Conservation (phyloP, 1,140 invertebrate species). For the Bombus consobrinus region DNA sequence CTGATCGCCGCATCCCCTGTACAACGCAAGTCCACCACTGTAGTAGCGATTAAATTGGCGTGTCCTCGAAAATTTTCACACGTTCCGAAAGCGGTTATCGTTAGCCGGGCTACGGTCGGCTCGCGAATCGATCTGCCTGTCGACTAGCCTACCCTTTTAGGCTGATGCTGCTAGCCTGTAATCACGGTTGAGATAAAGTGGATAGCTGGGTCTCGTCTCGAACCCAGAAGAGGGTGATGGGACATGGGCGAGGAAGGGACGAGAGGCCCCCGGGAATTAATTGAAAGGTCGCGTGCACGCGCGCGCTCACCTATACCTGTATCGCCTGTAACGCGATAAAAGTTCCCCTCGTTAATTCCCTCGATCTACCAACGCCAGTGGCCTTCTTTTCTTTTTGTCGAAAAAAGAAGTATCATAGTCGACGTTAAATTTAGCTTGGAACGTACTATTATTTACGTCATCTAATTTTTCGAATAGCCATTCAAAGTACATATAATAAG, state of each 20-base stretch:
- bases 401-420: background rate
- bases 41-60: background rate
- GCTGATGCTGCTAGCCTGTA: slow-evolving; percentile 55
- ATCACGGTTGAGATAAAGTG: slow-evolving; percentile 59
- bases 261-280: slow-evolving; percentile 41
- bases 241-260: background rate
- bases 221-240: slow-evolving; percentile 10
- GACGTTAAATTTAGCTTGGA: too few relatives aligned
- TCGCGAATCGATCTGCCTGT: slow-evolving; percentile 50
- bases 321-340: slow-evolving; percentile 31
- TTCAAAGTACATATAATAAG: too few relatives aligned
- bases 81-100: slow-evolving; percentile 34
- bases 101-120: slow-evolving; percentile 16
- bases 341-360: slow-evolving; percentile 49
- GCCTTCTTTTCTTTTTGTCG: background rate
- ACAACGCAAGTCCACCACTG: background rate
- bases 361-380: slow-evolving; percentile 8
- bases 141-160: slow-evolving; percentile 54
- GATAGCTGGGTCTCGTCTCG: slow-evolving; percentile 50
- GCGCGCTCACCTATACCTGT: background rate
- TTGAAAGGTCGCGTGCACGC: slow-evolving; percentile 40
- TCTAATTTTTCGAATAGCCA: too few relatives aligned
- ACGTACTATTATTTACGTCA: too few relatives aligned
- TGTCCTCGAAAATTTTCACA: slow-evolving; percentile 29
- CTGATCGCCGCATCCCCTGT: too few relatives aligned